phyloP scores from a whole-genome alignment of 2,797 vertebrate species.

The Vespertilio murinus region DNA sequence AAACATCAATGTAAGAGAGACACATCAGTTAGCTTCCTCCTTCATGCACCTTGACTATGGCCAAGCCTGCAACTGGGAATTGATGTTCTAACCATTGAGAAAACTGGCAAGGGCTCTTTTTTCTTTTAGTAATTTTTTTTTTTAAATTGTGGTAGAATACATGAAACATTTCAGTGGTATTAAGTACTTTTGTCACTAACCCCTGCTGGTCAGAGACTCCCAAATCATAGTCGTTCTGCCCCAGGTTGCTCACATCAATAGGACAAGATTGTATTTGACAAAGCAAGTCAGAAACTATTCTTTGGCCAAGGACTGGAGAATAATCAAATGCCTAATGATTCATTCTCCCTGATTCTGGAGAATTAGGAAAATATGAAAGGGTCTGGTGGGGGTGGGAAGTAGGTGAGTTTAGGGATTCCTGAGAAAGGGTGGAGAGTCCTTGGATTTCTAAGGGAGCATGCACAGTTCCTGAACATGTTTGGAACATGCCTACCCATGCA shows the following conservation, averaged over 20 bases:
- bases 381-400: not conserved
- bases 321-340: not conserved
- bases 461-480: not conserved
- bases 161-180: not conserved
- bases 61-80: too few relatives aligned
- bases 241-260: not conserved
- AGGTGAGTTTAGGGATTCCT: not conserved
- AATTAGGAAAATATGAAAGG: not conserved
- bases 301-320: not conserved
- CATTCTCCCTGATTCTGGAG: not conserved
- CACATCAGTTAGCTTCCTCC: too few relatives aligned
- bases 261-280: not conserved
- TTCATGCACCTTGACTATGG: too few relatives aligned
- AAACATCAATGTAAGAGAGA: too few relatives aligned
- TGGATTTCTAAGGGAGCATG: not conserved
- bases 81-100: too few relatives aligned
- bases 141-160: not conserved
- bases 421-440: not conserved
- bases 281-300: not conserved
- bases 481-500: not conserved
- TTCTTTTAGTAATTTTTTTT: too few relatives aligned
- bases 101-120: too few relatives aligned
- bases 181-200: not conserved
- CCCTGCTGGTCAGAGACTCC: not conserved
- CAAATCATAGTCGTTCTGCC: not conserved